Conservation (phyloP, 2,797 vertebrate genomes). For the Loris lydekkerianus region DNA sequence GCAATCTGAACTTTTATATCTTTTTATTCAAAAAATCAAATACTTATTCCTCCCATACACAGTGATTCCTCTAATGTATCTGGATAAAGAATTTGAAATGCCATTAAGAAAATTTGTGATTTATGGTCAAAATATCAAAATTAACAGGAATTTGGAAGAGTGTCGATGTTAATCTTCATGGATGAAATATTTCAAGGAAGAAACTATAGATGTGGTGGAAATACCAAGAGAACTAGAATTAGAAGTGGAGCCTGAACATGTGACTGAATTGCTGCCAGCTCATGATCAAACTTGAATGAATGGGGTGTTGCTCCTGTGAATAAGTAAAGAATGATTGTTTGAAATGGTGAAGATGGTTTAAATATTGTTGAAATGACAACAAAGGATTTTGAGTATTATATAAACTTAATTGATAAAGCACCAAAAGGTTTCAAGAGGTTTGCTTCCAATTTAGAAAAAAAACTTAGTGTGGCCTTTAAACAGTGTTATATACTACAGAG, state of each 20-base stretch:
- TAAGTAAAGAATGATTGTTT: neutral
- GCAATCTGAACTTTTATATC: neutral
- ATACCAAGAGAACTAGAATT: neutral
- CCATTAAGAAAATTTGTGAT: neutral
- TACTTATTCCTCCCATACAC: too few species aligned
- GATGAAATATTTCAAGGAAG: neutral
- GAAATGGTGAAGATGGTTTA: neutral
- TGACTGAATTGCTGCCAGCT: too few species aligned
- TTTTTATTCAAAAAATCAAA: too few species aligned
- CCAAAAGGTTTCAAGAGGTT: neutral
- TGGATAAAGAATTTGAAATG: too few species aligned
- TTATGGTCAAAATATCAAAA: neutral
- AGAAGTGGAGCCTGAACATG: too few species aligned
- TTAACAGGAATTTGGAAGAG: neutral
- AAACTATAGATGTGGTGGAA: neutral
- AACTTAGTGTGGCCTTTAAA: neutral
- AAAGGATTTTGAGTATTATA: neutral
- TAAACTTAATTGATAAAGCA: too few species aligned
- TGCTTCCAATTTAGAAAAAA: neutral
- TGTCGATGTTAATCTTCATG: neutral
- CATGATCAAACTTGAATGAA: too few species aligned
- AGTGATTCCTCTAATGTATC: too few species aligned
- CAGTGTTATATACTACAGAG: neutral
- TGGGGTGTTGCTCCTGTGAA: neutral
- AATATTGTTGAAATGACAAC: neutral